Evolutionary conservation across 2,888 invertebrate genomes (phyloP), one percentile per base, ranked within the genome.

Genomic region (Hirtodrosophila confusa): DNA sequence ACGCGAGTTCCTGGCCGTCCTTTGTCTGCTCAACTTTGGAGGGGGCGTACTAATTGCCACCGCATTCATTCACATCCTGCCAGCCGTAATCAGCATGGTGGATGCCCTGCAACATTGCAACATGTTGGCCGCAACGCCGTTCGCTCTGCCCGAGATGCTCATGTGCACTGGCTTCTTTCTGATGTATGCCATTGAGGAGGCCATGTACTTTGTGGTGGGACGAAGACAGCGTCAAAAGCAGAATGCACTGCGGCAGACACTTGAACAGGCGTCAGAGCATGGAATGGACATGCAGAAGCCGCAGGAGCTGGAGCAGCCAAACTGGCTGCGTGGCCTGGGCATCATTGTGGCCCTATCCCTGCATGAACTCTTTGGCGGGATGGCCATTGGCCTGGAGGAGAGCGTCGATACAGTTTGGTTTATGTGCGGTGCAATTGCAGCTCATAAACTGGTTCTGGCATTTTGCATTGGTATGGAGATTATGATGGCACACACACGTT

Each of bases 391-490:
- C 0, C 91, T 97, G 56, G 96, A 96, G 89, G 92, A 93, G 23
- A 93, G 94, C 39, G 92, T 93, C 2, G 84, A 90, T 0, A 93
- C 93, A 39, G 94, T 95, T 4, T 95, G 95, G 93, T 96, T 96
- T 90, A 95, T 97, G 94, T 95, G 96, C 87, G 96, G 94, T 3
- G 97, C 97, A 0, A 94, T 97, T 4, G 94, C 96, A 0, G 95
- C 96, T 0, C 97, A 97, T 90, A 97, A 97, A 90, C 93, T 97
- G 35, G 96, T 97, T 2, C 95, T 97, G 66, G 96, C 97, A 0
- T 97, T 97, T 90, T 97, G 97, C 90, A 95, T 97, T 48, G 97
- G 97, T 5, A 94, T 97, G 36, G 96, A 97, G 90, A 91, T 97
- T 41, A 94, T 96, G 50, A 94, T 95, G 41, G 94, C 94, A 1